phyloP scores from a whole-genome alignment of 2,113 vertebrate species.

The Seriola quinqueradiata region DNA sequence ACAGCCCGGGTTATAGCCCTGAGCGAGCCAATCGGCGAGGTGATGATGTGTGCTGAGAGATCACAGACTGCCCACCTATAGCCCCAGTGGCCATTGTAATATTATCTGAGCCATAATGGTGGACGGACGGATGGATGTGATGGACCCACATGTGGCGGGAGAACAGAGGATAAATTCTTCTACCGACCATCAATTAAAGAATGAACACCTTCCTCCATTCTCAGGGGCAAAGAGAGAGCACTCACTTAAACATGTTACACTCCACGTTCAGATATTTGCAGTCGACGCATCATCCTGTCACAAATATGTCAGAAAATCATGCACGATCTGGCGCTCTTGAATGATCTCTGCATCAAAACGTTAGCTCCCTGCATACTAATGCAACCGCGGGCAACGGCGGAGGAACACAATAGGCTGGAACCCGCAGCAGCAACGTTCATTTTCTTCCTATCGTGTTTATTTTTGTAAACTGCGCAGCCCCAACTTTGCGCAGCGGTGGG shows the following conservation, averaged over 20 bases:
- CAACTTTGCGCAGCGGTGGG: constrained; percentile 53
- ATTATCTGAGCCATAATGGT: constrained; percentile 36
- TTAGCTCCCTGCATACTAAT: constrained; percentile 63
- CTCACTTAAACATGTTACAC: background rate
- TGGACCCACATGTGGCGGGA: constrained; percentile 41
- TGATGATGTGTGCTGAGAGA: constrained; percentile 65
- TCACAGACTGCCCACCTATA: constrained; percentile 53
- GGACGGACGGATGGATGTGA: constrained; percentile 15
- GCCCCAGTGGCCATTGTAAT: constrained; percentile 54
- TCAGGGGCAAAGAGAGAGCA: constrained; percentile 12
- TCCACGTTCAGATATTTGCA: constrained; percentile 40
- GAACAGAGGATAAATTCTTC: background rate
- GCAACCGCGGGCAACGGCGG: constrained; percentile 9
- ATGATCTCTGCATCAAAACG: constrained; percentile 32
- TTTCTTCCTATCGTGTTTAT: constrained; percentile 64
- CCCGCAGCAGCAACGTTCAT: constrained; percentile 6
- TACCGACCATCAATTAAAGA: constrained; percentile 8
- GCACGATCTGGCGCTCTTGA: constrained; percentile 64
- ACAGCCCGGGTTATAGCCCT: constrained; percentile 52
- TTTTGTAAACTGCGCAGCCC: constrained; percentile 66
- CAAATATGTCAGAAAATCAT: constrained; percentile 38
- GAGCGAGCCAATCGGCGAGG: constrained; percentile 56
- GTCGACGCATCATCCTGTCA: constrained; percentile 26
- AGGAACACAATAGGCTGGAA: constrained; percentile 50
- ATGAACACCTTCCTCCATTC: background rate